These are phyloP conservation scores for Muscicapa striata DNA, from an alignment of 2,797 vertebrate genomes.

Conservation along the genomic window DNA sequence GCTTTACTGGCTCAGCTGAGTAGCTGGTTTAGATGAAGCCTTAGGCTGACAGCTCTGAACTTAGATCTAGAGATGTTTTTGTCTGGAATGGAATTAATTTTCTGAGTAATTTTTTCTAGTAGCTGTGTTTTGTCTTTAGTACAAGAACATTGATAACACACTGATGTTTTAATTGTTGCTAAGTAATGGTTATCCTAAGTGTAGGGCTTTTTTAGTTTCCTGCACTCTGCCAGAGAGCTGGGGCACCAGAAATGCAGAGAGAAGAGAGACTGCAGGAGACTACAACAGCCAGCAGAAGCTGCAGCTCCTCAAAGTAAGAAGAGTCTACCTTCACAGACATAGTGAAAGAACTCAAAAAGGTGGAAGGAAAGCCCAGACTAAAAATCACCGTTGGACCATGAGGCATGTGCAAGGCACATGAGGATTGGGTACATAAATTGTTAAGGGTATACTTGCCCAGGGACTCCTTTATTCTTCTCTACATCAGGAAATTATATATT, in stretches of 20 bases:
- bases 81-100: background rate
- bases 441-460: background rate
- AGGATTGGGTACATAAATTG: accelerated
- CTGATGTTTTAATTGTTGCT: background rate
- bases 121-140: background rate
- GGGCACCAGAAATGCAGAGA: background rate
- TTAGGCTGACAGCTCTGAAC: background rate
- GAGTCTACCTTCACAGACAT: background rate
- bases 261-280: background rate
- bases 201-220: background rate
- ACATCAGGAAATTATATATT: background rate
- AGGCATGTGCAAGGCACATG: background rate
- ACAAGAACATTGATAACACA: background rate
- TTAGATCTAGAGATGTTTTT: background rate
- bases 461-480: background rate
- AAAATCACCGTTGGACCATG: accelerated
- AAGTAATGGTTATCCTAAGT: background rate
- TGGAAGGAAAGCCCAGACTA: background rate
- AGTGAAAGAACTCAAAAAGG: background rate
- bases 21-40: background rate
- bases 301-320: background rate
- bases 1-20: background rate
- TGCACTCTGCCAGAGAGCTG: background rate
- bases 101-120: background rate
- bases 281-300: background rate